These are phyloP conservation scores for Heliconius himera DNA, from an alignment of 1,140 invertebrate species.

Conservation along the genomic window DNA sequence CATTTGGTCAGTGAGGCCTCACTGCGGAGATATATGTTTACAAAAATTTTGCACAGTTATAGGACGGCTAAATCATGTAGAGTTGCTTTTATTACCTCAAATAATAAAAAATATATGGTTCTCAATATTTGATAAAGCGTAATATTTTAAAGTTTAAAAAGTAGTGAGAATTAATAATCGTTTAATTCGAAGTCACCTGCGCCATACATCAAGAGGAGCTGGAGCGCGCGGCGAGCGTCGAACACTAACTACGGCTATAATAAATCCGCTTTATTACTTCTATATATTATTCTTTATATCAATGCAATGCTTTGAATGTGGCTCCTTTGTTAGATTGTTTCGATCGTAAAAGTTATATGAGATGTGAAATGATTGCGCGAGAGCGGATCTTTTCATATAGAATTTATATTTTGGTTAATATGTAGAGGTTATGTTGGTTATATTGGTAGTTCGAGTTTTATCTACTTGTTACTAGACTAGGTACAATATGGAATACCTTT, in stretches of 20 bases:
- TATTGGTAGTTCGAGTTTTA: neutral
- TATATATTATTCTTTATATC: conserved; percentile 39
- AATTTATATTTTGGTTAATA: neutral
- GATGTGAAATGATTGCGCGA: conserved; percentile 17
- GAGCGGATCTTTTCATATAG: neutral
- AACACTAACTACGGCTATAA: conserved; percentile 40
- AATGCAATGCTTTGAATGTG: conserved; percentile 21
- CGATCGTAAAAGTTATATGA: conserved; percentile 19
- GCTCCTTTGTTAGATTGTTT: conserved; percentile 26
- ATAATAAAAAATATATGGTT: neutral
- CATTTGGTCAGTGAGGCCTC: too few species aligned
- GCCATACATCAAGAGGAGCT: neutral
- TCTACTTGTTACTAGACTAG: neutral
- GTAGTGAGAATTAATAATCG: neutral
- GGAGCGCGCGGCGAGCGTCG: neutral
- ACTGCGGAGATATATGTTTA: too few species aligned
- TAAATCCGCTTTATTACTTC: conserved; percentile 40
- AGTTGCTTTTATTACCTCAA: neutral
- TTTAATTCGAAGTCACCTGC: neutral
- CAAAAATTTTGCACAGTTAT: too few species aligned
- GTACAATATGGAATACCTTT: neutral
- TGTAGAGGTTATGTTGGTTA: neutral
- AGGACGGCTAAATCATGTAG: neutral
- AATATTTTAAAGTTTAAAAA: conserved; percentile 3
- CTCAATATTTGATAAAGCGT: neutral